These are phyloP conservation scores for Ips nitidus DNA, from an alignment of 1,140 invertebrate species.

Conservation along the genomic window DNA sequence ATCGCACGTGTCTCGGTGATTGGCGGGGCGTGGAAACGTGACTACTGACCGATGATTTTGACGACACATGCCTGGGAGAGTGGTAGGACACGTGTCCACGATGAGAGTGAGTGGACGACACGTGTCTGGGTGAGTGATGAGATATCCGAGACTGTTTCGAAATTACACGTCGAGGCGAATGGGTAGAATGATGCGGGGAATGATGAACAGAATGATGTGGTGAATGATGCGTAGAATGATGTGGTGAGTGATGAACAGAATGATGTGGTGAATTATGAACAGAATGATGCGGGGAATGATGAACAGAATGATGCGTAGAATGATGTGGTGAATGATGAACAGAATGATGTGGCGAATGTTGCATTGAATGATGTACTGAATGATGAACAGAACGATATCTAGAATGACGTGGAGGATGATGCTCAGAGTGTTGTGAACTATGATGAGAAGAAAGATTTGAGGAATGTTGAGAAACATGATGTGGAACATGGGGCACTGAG, in stretches of 20 bases:
- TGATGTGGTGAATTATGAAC: not conserved
- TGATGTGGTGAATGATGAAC: constrained; percentile 7
- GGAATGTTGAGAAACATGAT: no score
- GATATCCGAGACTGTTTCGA: no score
- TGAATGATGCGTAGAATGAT: no score
- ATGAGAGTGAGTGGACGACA: no score
- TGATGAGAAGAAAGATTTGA: not conserved
- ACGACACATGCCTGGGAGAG: no score
- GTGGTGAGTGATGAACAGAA: not conserved
- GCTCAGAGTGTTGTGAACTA: not conserved
- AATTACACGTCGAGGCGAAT: no score
- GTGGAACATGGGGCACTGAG: no score
- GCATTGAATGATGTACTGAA: not conserved
- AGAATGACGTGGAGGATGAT: not conserved
- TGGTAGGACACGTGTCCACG: no score
- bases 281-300: not conserved
- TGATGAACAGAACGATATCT: not conserved
- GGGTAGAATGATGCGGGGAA: not conserved
- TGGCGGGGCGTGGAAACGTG: no score
- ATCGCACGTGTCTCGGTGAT: no score
- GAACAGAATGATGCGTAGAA: not conserved
- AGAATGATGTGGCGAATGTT: not conserved
- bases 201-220: not conserved
- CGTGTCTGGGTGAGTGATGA: no score
- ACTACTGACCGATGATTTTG: no score